Evolutionary conservation across 2,888 invertebrate species (phyloP), one percentile per base, ranked within the genome.

Genomic region (Melanostoma scalare): DNA sequence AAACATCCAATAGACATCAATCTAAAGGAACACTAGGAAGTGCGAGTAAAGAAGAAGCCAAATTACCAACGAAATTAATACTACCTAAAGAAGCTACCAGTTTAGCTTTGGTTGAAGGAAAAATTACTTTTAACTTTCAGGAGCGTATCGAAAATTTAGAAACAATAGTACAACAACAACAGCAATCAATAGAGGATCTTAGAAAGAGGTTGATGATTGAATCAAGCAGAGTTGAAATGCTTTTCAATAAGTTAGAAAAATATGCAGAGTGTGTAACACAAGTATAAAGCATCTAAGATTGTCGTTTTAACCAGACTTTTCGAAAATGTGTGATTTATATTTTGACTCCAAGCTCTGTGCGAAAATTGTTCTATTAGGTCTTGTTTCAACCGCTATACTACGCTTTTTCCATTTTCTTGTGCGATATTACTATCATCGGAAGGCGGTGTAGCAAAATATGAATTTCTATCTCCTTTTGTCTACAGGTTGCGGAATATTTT

Each of bases 241-340:
- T 96, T 85, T 94, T 95, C 86, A 92, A 92, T 52, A 94, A 95
- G 89, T 90, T 95, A 72, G 95, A 95, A 86, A 95, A 95, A 90
- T 92, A 95, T 79, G 93, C 94, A 85, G 94, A 94, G 87, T 94
- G 94, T 88, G 94, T 95, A 88, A 94, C 95, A 88, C 94, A 95
- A 91, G 95, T 95, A 90, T 95, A 93, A 90, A 20, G 20, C 20
- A 20, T 20, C 20, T 20, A 20, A 0, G 20, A 20, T 20, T 20
- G 20, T 20, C 20, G 20, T 20, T 20, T 20, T 20, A 20, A 20
- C 20, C 20, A 20, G 20, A 20, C 20, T 20, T 20, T 20, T 20
- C 20, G 20, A 20, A 20, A 20, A 20, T 20, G 20, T 20, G 20
- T 20, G 20, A 20, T 20, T 20, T 20, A 20, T 20, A 20, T 20